Conservation (phyloP, 2,888 invertebrate species). For the Laspeyria flexula region DNA sequence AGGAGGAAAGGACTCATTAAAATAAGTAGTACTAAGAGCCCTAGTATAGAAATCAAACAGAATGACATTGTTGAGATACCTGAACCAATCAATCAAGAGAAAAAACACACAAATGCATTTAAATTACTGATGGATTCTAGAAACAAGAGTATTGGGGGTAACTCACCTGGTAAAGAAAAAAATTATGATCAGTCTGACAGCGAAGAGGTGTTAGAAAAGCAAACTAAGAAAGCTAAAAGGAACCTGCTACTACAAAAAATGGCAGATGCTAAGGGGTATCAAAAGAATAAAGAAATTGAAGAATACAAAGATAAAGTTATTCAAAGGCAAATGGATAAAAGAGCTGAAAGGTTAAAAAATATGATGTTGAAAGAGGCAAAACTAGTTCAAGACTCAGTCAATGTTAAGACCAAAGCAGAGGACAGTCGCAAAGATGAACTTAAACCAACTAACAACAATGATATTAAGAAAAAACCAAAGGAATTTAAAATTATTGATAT, state of each 20-base stretch:
- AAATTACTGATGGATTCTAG: slow-evolving; percentile 89
- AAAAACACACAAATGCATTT: slow-evolving; percentile 85
- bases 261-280: slow-evolving; percentile 87
- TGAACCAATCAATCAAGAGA: slow-evolving; percentile 51
- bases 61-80: slow-evolving; percentile 23
- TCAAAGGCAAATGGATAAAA: slow-evolving; percentile 85
- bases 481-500: slow-evolving; percentile 61
- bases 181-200: slow-evolving; percentile 49
- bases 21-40: slow-evolving; percentile 24
- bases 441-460: slow-evolving; percentile 23
- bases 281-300: slow-evolving; percentile 85
- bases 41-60: slow-evolving; percentile 16
- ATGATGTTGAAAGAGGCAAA: slow-evolving; percentile 67
- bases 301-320: slow-evolving; percentile 85
- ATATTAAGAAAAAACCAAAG: slow-evolving; percentile 39
- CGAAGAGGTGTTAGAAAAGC: slow-evolving; percentile 59
- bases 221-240: slow-evolving; percentile 74
- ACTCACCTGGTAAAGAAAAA: slow-evolving; percentile 87
- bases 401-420: slow-evolving; percentile 11
- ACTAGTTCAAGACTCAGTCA: slow-evolving; percentile 35
- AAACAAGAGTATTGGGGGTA: slow-evolving; percentile 87
- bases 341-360: slow-evolving; percentile 85
- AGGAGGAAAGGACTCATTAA: slow-evolving; percentile 54
- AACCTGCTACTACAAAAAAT: slow-evolving; percentile 85
- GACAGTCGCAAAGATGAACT: slow-evolving; percentile 8